Percentiles rank a stretch among this genome's conserved stretches.
These are phyloP conservation scores for Clytia hemisphaerica DNA, from an alignment of 30 jellyfish, hydroid and myxozoan genomes.

Conservation along the genomic window DNA sequence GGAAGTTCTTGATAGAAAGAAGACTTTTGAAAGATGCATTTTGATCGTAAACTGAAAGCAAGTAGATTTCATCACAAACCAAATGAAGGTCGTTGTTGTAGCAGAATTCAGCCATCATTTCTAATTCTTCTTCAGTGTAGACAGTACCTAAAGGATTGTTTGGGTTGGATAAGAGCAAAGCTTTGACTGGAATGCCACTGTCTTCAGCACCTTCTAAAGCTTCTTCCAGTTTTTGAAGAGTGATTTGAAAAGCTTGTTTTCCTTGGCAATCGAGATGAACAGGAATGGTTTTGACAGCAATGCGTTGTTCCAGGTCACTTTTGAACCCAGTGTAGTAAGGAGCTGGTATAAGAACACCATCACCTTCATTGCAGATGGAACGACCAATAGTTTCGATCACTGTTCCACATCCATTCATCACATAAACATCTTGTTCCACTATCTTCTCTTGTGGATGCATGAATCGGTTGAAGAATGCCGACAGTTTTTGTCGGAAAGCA, in stretches of 20 bases:
- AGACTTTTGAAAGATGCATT: slow-evolving; percentile 25
- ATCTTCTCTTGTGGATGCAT: slow-evolving; percentile 39
- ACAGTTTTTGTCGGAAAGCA: slow-evolving; percentile 41
- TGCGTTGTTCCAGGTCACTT: slow-evolving; percentile 37
- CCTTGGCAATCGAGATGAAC: slow-evolving; percentile 34
- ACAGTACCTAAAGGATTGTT: slow-evolving; percentile 66
- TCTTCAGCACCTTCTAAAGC: slow-evolving; percentile 19
- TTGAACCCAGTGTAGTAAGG: slow-evolving; percentile 72
- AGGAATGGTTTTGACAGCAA: slow-evolving; percentile 25
- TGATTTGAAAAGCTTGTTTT: slow-evolving; percentile 33
- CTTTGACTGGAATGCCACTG: slow-evolving; percentile 42
- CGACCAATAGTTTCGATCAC: slow-evolving; percentile 59
- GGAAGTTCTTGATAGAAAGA: slow-evolving; percentile 16
- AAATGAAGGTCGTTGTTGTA: slow-evolving; percentile 38
- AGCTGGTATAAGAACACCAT: slow-evolving; percentile 62
- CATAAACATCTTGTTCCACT: slow-evolving; percentile 33
- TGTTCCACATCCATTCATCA: slow-evolving; percentile 72
- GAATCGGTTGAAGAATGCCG: slow-evolving; percentile 32
- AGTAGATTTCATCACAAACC: slow-evolving; percentile 62
- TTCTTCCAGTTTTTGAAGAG: slow-evolving; percentile 40
- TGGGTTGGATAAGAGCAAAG: slow-evolving; percentile 52
- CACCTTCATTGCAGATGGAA: slow-evolving; percentile 57
- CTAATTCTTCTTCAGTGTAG: slow-evolving; percentile 38
- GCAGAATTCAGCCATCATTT: slow-evolving; percentile 32
- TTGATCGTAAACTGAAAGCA: slow-evolving; percentile 39